Conservation (phyloP, 1,140 invertebrate species). For the Diprion similis region DNA sequence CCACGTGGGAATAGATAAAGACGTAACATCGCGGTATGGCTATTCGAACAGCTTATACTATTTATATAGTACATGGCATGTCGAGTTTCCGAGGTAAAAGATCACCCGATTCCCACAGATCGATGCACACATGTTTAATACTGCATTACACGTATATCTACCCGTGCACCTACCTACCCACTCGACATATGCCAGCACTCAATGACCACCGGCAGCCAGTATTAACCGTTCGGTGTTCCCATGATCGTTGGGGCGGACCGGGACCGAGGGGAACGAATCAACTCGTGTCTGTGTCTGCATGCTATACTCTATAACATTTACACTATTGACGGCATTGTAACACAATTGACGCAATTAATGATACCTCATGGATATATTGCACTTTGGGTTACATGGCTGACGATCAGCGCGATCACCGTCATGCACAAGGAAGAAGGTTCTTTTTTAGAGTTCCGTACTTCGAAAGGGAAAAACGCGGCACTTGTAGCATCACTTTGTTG, state of each 20-base stretch:
- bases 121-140: background rate
- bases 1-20: no score
- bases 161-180: background rate
- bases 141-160: no score
- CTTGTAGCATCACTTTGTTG: no score
- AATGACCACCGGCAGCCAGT: slow-evolving; percentile 1
- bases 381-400: no score
- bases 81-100: background rate
- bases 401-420: no score
- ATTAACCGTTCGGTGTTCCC: slow-evolving; percentile 1
- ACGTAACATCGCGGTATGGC: no score
- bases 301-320: background rate
- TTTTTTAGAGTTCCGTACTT: no score
- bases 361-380: no score
- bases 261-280: background rate
- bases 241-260: slow-evolving; percentile 1
- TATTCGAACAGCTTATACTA: no score
- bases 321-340: background rate
- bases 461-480: no score
- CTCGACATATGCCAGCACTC: background rate
- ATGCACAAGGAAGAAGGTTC: no score
- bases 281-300: background rate
- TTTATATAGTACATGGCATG: no score
- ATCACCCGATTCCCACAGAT: slow-evolving; percentile 5
- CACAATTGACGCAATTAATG: background rate